Percentiles rank a stretch among this genome's conserved stretches.
phyloP scores from a whole-genome alignment of 2,113 vertebrate species.

The Gopherus evgoodei region DNA sequence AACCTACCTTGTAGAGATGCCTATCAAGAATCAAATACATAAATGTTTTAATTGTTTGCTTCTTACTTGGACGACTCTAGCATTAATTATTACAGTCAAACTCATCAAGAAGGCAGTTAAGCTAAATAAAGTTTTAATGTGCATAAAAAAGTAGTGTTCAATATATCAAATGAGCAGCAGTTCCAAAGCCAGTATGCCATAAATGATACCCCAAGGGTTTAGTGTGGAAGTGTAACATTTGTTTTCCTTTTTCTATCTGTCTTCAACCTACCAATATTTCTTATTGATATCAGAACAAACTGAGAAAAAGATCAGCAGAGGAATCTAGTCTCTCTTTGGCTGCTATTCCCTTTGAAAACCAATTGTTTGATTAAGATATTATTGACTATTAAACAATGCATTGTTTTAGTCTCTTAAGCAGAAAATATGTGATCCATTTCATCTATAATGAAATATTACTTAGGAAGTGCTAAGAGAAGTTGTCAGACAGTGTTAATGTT shows the following conservation, averaged over 20 bases:
- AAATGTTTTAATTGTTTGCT: conserved; percentile 61
- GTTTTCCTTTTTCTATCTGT: conserved; percentile 24
- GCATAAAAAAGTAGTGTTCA: conserved; percentile 26
- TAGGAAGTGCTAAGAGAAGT: conserved; percentile 17
- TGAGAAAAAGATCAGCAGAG: conserved; percentile 32
- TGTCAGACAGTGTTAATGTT: not conserved
- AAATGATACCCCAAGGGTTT: not conserved
- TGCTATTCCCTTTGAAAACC: conserved; percentile 19
- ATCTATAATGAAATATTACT: conserved; percentile 62
- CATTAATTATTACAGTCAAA: not conserved
- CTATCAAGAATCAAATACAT: conserved; percentile 32
- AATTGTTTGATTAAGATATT: conserved; percentile 10
- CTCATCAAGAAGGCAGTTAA: not conserved
- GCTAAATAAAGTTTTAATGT: not conserved
- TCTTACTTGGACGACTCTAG: not conserved
- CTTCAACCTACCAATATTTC: not conserved
- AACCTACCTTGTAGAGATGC: conserved; percentile 74
- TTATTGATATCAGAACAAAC: conserved; percentile 6
- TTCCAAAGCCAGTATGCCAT: not conserved
- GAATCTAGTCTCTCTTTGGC: conserved; percentile 1
- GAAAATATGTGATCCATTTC: conserved; percentile 8
- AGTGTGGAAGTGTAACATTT: conserved; percentile 37
- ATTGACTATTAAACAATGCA: not conserved
- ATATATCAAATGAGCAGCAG: not conserved
- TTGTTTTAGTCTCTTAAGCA: conserved; percentile 5